Evolutionary conservation across 2,797 vertebrate species (phyloP), one percentile per base, ranked within the genome.

Genomic region (Phylloscopus collybita): DNA sequence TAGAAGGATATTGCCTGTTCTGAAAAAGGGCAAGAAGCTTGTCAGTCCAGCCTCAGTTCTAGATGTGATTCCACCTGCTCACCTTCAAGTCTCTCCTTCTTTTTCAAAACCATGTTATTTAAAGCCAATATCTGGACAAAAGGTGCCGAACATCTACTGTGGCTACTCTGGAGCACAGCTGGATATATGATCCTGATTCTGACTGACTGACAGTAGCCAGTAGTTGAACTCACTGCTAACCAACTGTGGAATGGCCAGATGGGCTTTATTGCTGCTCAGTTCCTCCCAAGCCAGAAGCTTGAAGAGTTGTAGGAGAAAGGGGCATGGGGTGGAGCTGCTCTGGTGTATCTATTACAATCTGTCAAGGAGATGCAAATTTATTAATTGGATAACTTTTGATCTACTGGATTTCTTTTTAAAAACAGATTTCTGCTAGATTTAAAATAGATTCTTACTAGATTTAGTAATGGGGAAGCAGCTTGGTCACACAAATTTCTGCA

Each of bases 111-210:
- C 0, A 0, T 60, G n/a, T 60, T 67, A 53, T 45, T 60, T 20
- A 49, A 17, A 54, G n/a, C 16, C 6, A 5, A 0, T 50, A 19
- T 21, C 17, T 74, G 80, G 11, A 30, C 1, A 3, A 32, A 74
- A 71, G 20, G 20, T 25, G 18, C 22, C 30, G 42, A 4, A 18
- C 2, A 32, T 61, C 13, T 54, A 0, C 65, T 44, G 34, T 88
- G 67, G 23, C 16, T 86, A 2, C 7, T 49, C 11, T 62, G 40
- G 44, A 50, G 70, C 67, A 79, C 40, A 74, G 29, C 53, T 59
- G 57, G 11, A 45, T 54, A 1, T 7, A 9, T 1, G 0, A 0
- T 16, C 3, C 57, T n/a, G 47, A 20, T 74, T 51, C 11, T 40
- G 40, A 5, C 8, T 11, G 9, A 27, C 32, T 59, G 71, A 51